Conservation (phyloP, 1,140 invertebrate genomes). For the Gyrodactylus salaris region DNA sequence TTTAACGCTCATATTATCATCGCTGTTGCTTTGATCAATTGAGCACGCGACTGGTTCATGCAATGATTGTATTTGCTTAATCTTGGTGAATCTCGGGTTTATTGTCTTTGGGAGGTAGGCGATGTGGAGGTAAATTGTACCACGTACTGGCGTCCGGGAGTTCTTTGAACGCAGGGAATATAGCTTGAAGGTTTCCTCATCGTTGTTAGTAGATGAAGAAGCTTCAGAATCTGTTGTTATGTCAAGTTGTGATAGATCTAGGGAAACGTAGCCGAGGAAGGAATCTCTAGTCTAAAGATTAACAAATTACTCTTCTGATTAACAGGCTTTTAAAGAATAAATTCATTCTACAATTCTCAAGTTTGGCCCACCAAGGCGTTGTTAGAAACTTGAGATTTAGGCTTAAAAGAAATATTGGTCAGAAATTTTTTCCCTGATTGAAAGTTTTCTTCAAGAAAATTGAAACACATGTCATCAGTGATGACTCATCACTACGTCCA, state of each 20-base stretch:
- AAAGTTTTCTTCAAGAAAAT: no score
- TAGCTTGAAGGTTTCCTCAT: not conserved
- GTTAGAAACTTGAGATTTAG: no score
- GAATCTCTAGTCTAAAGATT: conserved; percentile 1
- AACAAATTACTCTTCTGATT: not conserved
- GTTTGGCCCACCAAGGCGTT: no score
- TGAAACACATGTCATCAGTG: no score
- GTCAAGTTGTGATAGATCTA: conserved; percentile 1
- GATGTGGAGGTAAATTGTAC: not conserved
- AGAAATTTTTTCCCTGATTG: no score
- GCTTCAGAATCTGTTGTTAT: not conserved
- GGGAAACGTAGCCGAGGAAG: not conserved
- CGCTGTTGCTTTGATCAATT: no score
- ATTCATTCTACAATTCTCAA: not conserved
- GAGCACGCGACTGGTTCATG: no score
- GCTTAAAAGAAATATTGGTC: no score
- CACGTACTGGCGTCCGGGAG: not conserved
- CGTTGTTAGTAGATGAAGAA: no score
- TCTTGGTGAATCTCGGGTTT: not conserved
- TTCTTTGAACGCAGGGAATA: not conserved
- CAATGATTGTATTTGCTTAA: not conserved
- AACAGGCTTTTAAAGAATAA: not conserved
- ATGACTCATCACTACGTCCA: no score
- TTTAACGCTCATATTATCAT: no score
- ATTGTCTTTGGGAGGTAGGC: not conserved